Evolutionary conservation across 2,797 vertebrate genomes (phyloP), one percentile per base, ranked within the genome.

Genomic region (Galagoides demidoff): DNA sequence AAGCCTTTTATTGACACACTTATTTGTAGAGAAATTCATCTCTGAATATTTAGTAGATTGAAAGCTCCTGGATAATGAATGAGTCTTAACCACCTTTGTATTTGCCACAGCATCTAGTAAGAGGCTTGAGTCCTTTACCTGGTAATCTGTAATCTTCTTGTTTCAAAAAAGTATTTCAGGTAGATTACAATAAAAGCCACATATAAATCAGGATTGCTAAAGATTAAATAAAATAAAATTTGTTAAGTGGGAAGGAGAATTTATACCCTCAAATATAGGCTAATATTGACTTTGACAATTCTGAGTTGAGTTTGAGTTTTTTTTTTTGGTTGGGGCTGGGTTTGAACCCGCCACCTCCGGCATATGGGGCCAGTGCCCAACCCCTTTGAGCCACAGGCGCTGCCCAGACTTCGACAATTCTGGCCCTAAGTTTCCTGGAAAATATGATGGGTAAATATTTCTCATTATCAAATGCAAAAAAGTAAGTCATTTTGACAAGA

Each of bases 201-300:
- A 86, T 31, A 5, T 12, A 83, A 29, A 92, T 7, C 43, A 92
- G n/a, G 23, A 59, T 10, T 91, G 39, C 52, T 88, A 70, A 84
- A 90, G 39, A 89, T 82, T 82, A 85, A 92, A 96, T 63, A 20
- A 89, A 88, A 85, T 95, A 90, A 91, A 95, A 92, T 90, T 87
- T 85, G 45, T 66, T 77, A 71, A 37, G n/a, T 29, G 9, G 52
- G 81, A 85, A 82, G 78, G 49, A 85, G 19, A 97, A 89, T 57
- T 57, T 85, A 57, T 71, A 55, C 19, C 16, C 29, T 74, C 14
- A 81, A 63, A 64, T 16, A 45, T 43, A 29, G 61, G 73, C 12
- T 90, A 96, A 85, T 78, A 89, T 3, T 92, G 74, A 94, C 90
- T 83, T 71, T 63, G 93, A 22, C 16, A 89, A 63, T 84, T 96